Evolutionary conservation across 2,888 invertebrate genomes (phyloP).

Genomic region (Xestia xanthographa): DNA sequence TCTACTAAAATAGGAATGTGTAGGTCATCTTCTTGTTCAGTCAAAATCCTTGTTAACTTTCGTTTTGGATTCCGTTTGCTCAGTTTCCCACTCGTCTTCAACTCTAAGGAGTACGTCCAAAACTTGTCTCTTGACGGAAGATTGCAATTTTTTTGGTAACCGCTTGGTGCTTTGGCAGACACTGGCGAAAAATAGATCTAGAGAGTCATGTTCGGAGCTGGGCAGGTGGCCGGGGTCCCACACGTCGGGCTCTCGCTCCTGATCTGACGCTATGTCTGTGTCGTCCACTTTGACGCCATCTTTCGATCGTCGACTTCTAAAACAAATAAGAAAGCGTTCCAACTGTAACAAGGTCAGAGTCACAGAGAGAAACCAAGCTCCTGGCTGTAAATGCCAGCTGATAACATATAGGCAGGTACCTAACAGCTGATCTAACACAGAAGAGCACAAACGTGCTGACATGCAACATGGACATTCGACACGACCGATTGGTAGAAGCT

Average conservation of each 20-base stretch:
- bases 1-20: slow-evolving; percentile 23
- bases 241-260: slow-evolving; percentile 71
- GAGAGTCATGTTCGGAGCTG: slow-evolving; percentile 74
- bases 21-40: slow-evolving; percentile 27
- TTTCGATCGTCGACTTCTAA: slow-evolving; percentile 63
- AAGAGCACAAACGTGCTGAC: neutral
- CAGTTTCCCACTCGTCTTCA: slow-evolving; percentile 81
- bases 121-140: slow-evolving; percentile 80
- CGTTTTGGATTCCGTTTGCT: slow-evolving; percentile 66
- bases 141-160: slow-evolving; percentile 78
- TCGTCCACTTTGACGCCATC: slow-evolving; percentile 78
- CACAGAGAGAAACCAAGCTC: neutral
- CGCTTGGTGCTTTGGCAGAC: slow-evolving; percentile 85
- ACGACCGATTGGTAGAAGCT: neutral
- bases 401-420: too few relatives aligned
- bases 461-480: neutral
- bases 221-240: slow-evolving; percentile 73
- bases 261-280: slow-evolving; percentile 76
- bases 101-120: slow-evolving; percentile 81
- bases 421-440: neutral
- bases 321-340: slow-evolving; percentile 1
- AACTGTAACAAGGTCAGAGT: too few relatives aligned
- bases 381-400: neutral
- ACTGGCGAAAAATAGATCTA: slow-evolving; percentile 87
- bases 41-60: slow-evolving; percentile 64